phyloP scores from a whole-genome alignment of 2,888 invertebrate species.

The Coleophora deauratella region DNA sequence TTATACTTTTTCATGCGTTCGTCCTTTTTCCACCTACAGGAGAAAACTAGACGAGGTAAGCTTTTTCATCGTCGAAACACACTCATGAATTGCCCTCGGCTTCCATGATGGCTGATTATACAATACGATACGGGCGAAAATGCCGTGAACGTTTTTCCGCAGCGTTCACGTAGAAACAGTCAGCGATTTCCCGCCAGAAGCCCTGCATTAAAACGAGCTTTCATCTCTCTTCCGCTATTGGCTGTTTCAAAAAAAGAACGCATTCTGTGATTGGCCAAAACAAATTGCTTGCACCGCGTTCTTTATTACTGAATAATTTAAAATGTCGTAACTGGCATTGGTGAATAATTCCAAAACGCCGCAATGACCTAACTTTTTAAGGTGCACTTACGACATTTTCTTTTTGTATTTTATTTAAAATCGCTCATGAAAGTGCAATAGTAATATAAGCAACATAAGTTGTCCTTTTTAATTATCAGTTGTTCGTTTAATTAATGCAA shows the following conservation, averaged over 20 bases:
- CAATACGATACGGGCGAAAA: slow-evolving; percentile 60
- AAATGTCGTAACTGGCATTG: slow-evolving; percentile 43
- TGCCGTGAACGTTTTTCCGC: slow-evolving; percentile 46
- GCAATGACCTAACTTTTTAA: slow-evolving; percentile 5
- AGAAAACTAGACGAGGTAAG: slow-evolving; percentile 53
- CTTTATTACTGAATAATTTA: slow-evolving; percentile 48
- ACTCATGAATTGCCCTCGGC: slow-evolving; percentile 59
- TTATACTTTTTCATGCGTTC: slow-evolving; percentile 14
- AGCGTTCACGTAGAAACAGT: slow-evolving; percentile 32
- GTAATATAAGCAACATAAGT: too few relatives aligned
- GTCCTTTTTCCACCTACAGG: slow-evolving; percentile 32
- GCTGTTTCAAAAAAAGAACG: slow-evolving; percentile 63
- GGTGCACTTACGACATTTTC: slow-evolving; percentile 22
- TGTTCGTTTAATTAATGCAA: too few relatives aligned
- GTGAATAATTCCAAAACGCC: slow-evolving; percentile 21
- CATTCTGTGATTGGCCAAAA: slow-evolving; percentile 69
- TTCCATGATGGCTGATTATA: slow-evolving; percentile 75
- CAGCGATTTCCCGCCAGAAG: slow-evolving; percentile 41
- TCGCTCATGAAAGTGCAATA: too few relatives aligned
- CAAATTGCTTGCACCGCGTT: slow-evolving; percentile 70
- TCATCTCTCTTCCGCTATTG: slow-evolving; percentile 70
- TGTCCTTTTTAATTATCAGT: too few relatives aligned
- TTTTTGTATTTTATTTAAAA: too few relatives aligned
- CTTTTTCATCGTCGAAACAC: slow-evolving; percentile 42
- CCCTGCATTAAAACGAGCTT: slow-evolving; percentile 45